A percentile compares a stretch with the other conserved stretches of the same genome.
Conservation (phyloP, 2,888 invertebrate species). For the Sinhomidia bicolor region DNA sequence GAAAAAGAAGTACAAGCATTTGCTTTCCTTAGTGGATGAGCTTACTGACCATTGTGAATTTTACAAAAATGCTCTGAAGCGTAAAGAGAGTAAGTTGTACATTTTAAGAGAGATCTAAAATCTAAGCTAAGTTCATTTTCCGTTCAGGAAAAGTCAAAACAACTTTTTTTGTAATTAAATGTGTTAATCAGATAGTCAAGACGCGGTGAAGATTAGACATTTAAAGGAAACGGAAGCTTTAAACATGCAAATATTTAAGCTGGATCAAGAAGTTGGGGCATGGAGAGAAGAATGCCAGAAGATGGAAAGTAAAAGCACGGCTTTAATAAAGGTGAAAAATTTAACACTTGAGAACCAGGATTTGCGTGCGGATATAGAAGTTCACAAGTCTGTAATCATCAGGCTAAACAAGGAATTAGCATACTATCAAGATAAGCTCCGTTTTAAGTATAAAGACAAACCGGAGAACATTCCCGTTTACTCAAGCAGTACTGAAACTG, state of each 20-base stretch:
- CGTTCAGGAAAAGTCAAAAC: not conserved
- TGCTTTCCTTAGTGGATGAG: slow-evolving; percentile 53
- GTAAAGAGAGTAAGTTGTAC: slow-evolving; percentile 59
- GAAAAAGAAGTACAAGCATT: slow-evolving; percentile 55
- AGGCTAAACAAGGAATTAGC: slow-evolving; percentile 77
- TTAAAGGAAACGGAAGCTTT: slow-evolving; percentile 60
- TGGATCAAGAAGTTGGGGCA: slow-evolving; percentile 62
- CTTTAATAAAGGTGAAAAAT: slow-evolving; percentile 69
- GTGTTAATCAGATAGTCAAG: slow-evolving; percentile 35
- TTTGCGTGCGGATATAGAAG: slow-evolving; percentile 77
- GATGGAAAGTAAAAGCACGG: slow-evolving; percentile 73
- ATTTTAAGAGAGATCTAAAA: no score
- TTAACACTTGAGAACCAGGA: slow-evolving; percentile 75
- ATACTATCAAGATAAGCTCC: slow-evolving; percentile 76
- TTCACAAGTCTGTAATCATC: slow-evolving; percentile 76
- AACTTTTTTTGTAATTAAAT: not conserved
- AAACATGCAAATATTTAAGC: slow-evolving; percentile 56
- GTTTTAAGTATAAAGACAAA: slow-evolving; percentile 47
- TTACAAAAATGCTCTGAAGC: slow-evolving; percentile 58
- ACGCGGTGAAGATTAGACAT: slow-evolving; percentile 40
- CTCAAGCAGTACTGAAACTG: slow-evolving; percentile 47
- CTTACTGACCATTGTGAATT: slow-evolving; percentile 56
- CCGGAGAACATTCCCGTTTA: slow-evolving; percentile 73
- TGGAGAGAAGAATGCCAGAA: slow-evolving; percentile 66
- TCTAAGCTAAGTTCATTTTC: not conserved